phyloP scores from a whole-genome alignment of 92 coral and sea anemone genomes.

The Pocillopora grandis region DNA sequence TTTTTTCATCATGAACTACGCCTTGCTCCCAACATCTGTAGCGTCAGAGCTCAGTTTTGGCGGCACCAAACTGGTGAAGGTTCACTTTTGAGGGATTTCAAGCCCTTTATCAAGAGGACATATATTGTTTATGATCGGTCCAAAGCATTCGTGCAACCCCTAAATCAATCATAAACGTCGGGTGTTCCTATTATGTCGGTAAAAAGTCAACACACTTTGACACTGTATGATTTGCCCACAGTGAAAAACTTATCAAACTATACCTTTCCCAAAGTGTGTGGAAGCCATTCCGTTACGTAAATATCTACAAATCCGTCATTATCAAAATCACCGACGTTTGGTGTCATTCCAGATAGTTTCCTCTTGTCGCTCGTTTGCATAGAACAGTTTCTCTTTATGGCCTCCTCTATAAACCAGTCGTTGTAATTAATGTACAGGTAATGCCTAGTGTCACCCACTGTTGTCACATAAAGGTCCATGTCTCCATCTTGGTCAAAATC shows the following conservation, averaged over 20 bases:
- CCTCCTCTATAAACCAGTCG: conserved; percentile 80
- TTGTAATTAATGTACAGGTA: conserved; percentile 87
- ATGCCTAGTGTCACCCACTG: conserved; percentile 85
- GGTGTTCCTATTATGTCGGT: too few relatives aligned
- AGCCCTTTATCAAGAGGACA: too few relatives aligned
- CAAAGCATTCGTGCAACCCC: too few relatives aligned
- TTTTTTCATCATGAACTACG: too few relatives aligned
- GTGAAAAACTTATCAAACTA: neutral
- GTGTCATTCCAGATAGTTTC: conserved; percentile 91
- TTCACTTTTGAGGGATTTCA: too few relatives aligned
- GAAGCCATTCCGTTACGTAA: conserved; percentile 93
- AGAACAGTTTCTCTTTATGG: conserved; percentile 79
- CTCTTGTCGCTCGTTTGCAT: conserved; percentile 77
- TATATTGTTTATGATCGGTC: too few relatives aligned
- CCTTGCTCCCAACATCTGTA: too few relatives aligned
- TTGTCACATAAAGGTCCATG: conserved; percentile 91
- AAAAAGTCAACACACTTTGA: neutral
- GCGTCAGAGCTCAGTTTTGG: too few relatives aligned
- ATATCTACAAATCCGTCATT: conserved; percentile 88
- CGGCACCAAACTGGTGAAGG: too few relatives aligned
- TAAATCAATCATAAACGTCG: too few relatives aligned
- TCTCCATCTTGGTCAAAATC: conserved; percentile 97
- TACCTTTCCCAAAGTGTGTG: conserved; percentile 86
- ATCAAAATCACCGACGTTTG: conserved; percentile 93
- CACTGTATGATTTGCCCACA: neutral